phyloP scores from a whole-genome alignment of 1,140 invertebrate genomes.

The Zaprionus lachaisei region DNA sequence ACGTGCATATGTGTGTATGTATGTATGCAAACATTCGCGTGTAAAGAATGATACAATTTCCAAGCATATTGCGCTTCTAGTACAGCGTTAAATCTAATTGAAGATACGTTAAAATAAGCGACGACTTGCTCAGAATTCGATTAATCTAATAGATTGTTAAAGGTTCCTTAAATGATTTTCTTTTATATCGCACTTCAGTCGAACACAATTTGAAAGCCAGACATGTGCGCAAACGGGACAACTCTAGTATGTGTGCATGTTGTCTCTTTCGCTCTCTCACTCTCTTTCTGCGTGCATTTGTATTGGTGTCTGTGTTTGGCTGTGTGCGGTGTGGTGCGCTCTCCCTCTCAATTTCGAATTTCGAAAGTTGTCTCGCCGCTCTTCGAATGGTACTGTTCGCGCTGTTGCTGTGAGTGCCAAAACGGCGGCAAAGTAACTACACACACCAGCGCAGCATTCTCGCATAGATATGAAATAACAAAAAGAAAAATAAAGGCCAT shows the following conservation, averaged over 20 bases:
- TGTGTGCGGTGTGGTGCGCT: constrained; percentile 22
- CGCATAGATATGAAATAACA: constrained; percentile 46
- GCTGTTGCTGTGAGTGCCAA: constrained; percentile 75
- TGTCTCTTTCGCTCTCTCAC: constrained; percentile 8
- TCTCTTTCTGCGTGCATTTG: not conserved
- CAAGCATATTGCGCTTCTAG: not conserved
- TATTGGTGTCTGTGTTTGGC: constrained; percentile 16
- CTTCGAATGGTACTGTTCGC: constrained; percentile 54
- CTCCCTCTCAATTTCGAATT: constrained; percentile 63
- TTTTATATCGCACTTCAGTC: constrained; percentile 16
- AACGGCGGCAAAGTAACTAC: constrained; percentile 80
- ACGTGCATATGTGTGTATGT: not conserved
- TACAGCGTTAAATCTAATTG: not conserved
- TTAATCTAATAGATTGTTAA: not conserved
- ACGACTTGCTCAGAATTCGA: not conserved
- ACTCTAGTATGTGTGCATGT: constrained; percentile 29
- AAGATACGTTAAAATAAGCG: not conserved
- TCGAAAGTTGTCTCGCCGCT: constrained; percentile 65
- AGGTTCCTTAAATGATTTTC: constrained; percentile 6
- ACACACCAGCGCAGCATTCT: constrained; percentile 40
- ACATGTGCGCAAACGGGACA: constrained; percentile 55
- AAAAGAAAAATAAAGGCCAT: constrained; percentile 57
- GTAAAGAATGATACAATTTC: not conserved
- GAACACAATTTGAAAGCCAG: constrained; percentile 47
- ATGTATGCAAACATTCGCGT: constrained; percentile 2